Percentiles rank a stretch among this genome's conserved stretches.
Conservation (phyloP, 2,797 vertebrate genomes). For the Cossypha polioptera region DNA sequence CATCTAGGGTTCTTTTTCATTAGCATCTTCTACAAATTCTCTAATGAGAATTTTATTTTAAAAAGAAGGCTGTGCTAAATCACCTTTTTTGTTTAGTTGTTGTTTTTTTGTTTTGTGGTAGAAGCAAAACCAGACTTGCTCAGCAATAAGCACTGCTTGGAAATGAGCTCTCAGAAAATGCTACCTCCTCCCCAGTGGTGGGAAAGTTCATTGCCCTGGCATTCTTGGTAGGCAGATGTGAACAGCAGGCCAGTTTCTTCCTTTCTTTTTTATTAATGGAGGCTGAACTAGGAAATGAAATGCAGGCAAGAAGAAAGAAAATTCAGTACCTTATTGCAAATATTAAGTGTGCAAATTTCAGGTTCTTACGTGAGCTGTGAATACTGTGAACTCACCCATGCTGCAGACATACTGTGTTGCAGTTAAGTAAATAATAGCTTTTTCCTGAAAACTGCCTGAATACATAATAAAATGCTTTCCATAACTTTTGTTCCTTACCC, state of each 20-base stretch:
- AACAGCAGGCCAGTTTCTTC: neutral
- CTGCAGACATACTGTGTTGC: neutral
- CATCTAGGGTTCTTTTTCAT: neutral
- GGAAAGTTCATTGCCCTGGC: neutral
- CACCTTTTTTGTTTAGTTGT: neutral
- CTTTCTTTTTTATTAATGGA: neutral
- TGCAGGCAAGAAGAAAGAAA: neutral
- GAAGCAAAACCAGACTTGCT: neutral
- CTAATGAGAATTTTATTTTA: neutral
- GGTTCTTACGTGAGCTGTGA: neutral
- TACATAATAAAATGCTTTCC: slow-evolving; percentile 16
- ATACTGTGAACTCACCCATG: neutral
- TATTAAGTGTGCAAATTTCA: neutral
- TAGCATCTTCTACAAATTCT: neutral
- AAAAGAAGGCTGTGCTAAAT: neutral
- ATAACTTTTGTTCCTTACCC: slow-evolving; percentile 8
- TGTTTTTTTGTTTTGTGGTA: neutral
- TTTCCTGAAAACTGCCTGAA: neutral
- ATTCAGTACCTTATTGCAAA: neutral
- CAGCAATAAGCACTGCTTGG: neutral
- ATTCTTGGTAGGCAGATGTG: neutral
- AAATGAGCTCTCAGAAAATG: neutral
- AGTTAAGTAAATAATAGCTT: slow-evolving; percentile 2
- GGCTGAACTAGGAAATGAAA: neutral
- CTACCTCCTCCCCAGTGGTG: neutral